Evolutionary conservation across 2,888 invertebrate species (phyloP), one percentile per base, ranked within the genome.

Genomic region (Lasioglossum leucozonium): DNA sequence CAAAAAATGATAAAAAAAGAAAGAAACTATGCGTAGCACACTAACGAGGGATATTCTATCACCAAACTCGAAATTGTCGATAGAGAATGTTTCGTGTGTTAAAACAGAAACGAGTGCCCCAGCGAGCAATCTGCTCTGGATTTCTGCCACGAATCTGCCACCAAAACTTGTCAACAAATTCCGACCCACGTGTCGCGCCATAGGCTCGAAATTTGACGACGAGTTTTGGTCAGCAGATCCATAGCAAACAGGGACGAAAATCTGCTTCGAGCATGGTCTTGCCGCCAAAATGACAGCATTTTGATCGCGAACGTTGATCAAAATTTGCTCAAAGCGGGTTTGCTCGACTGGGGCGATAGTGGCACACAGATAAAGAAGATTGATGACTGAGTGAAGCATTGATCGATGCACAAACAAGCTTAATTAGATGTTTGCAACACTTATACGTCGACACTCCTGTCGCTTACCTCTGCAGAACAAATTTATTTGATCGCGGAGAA

Each of bases 391-490:
- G 11, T 74, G n/a, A 77, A 82, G 84, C 71, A 34, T 73, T 26
- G 37, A 18, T 55, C 2, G 3, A 51, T 37, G 37, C 58, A 62
- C 69, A 71, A 40, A 40, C 13, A 72, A 76, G 72, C 75, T n/a
- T 51, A 30, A 37, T 40, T 75, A 4, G 3, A 55, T 47, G 13
- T 30, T 30, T 72, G 22, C 16, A 51, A 44, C 22, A 51, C 11
- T 13, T 40, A 22, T 69, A 22, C 22, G 18, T 3, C 51, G 51
- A 40, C 18, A 37, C 42, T 2, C 16, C 1, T 51, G 37, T n/a
- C 37, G 82, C 76, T 82, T 85, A 82, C 84, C 84, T 79, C 75
- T 69, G 10, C 16, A 67, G 18, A 37, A 34, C 6, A 67, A 37
- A 40, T 40, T 40, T 4, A 67, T 34, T 67, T 40, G 22, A 67